phyloP scores from a whole-genome alignment of 2,888 invertebrate species.

The Dryocosmus kuriphilus region DNA sequence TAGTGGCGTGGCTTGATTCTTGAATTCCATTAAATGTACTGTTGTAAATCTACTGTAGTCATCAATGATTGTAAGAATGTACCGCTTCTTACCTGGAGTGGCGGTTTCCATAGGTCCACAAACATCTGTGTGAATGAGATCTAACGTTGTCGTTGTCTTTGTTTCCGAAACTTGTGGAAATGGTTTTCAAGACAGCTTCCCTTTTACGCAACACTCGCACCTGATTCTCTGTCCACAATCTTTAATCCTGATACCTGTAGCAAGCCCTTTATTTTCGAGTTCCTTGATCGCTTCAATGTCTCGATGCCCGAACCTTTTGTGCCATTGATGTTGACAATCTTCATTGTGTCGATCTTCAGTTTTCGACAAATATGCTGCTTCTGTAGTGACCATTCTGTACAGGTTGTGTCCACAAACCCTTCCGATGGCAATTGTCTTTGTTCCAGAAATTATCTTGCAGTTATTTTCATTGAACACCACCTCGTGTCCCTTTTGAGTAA shows the following conservation, averaged over 20 bases:
- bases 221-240: conserved; percentile 53
- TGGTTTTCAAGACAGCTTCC: not conserved
- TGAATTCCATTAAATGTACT: too few relatives aligned
- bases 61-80: too few relatives aligned
- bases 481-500: conserved; percentile 46
- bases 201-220: conserved; percentile 48
- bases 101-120: too few relatives aligned
- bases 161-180: too few relatives aligned
- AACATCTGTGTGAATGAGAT: too few relatives aligned
- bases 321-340: conserved; percentile 59
- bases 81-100: too few relatives aligned
- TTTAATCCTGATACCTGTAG: too few relatives aligned
- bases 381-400: conserved; percentile 45
- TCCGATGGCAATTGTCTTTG: conserved; percentile 46
- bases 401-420: conserved; percentile 40
- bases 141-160: too few relatives aligned
- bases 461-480: conserved; percentile 47
- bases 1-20: too few relatives aligned
- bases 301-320: conserved; percentile 57
- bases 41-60: too few relatives aligned
- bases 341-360: conserved; percentile 37
- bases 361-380: not conserved
- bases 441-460: conserved; percentile 46
- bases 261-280: conserved; percentile 49
- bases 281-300: conserved; percentile 51